These are phyloP conservation scores for Mus spretus DNA, from an alignment of 2,797 vertebrate genomes.

Conservation along the genomic window DNA sequence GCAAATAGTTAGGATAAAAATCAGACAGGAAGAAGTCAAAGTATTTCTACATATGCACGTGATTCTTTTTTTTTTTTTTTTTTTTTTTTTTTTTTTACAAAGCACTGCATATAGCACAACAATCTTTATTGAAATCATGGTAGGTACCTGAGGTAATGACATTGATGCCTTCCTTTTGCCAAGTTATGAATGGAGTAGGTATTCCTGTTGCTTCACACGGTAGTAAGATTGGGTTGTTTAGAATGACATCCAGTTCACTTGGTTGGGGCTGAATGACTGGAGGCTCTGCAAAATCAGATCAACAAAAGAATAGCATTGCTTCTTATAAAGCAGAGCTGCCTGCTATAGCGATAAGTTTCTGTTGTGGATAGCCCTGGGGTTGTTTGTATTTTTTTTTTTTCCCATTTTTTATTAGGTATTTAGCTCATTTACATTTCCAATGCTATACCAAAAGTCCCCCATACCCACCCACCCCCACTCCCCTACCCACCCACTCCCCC, in stretches of 20 bases:
- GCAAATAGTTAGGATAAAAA: neutral
- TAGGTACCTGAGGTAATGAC: constrained; percentile 91
- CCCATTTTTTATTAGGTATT: too few species aligned
- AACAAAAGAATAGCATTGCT: neutral
- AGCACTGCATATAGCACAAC: neutral
- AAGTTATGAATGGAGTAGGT: constrained; percentile 94
- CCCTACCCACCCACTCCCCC: too few species aligned
- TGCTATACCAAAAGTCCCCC: too few species aligned
- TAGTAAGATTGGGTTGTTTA: constrained; percentile 93
- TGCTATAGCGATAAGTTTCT: fast-evolving
- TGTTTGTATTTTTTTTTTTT: too few species aligned
- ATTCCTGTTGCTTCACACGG: constrained; percentile 94
- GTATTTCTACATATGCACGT: neutral
- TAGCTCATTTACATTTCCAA: too few species aligned
- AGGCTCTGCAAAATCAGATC: constrained; percentile 89
- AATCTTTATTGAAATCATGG: neutral
- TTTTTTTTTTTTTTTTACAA: too few species aligned
- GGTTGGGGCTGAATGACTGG: constrained; percentile 94
- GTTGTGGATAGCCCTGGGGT: too few species aligned
- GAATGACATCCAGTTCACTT: constrained; percentile 92
- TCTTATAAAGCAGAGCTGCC: neutral
- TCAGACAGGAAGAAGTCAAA: neutral
- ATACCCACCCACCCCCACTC: too few species aligned
- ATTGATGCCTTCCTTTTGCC: constrained; percentile 98
- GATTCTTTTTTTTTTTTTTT: too few species aligned